Percentiles rank a stretch among this genome's conserved stretches.
Conservation (phyloP, 2,888 invertebrate species). For the Stenotaenia linearis region DNA sequence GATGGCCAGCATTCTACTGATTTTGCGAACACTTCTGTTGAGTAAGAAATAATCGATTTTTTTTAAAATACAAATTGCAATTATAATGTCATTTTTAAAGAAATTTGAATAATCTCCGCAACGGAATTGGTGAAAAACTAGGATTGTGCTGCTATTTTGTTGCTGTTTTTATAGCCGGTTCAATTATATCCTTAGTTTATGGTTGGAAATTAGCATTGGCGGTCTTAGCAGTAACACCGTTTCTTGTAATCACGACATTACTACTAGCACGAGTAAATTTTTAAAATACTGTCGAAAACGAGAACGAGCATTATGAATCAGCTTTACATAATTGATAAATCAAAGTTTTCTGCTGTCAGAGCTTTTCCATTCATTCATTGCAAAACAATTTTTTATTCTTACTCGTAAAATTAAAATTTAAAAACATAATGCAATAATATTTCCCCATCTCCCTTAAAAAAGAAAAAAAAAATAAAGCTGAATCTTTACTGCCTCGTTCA, state of each 20-base stretch:
- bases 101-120: slow-evolving; percentile 63
- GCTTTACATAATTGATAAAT: no score
- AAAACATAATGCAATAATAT: no score
- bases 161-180: slow-evolving; percentile 60
- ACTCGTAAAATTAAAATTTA: no score
- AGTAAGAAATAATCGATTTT: slow-evolving; percentile 54
- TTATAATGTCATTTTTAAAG: slow-evolving; percentile 32
- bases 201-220: slow-evolving; percentile 78
- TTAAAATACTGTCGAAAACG: no score
- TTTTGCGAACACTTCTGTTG: slow-evolving; percentile 64
- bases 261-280: slow-evolving; percentile 57
- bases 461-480: no score
- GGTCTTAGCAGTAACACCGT: slow-evolving; percentile 66
- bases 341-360: no score
- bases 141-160: slow-evolving; percentile 66
- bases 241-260: slow-evolving; percentile 68
- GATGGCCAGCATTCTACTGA: slow-evolving; percentile 63
- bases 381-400: no score
- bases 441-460: no score
- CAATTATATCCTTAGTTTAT: slow-evolving; percentile 65
- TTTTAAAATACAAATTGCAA: background rate
- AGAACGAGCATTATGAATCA: no score
- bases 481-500: no score
- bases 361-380: no score
- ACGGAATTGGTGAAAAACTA: slow-evolving; percentile 76